These are phyloP conservation scores for Capreolus pygargus DNA, from an alignment of 2,113 vertebrate species.

Conservation along the genomic window DNA sequence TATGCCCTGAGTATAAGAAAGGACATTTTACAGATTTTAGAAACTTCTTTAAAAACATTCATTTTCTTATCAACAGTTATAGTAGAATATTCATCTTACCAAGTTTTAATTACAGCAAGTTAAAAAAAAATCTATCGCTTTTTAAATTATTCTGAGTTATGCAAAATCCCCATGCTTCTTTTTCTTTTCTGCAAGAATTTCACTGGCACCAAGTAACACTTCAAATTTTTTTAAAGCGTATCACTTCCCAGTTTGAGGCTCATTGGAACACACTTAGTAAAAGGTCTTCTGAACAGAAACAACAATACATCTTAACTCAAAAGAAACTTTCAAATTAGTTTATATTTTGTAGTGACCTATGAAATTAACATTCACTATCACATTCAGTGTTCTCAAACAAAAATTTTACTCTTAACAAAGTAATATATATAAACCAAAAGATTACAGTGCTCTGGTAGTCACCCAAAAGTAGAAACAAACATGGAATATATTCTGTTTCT, in stretches of 20 bases:
- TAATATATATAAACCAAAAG: neutral
- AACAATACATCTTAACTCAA: neutral
- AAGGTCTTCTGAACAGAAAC: neutral
- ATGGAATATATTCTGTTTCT: neutral
- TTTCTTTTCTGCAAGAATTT: neutral
- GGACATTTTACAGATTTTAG: neutral
- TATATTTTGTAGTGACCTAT: slow-evolving; percentile 50
- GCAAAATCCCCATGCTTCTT: neutral
- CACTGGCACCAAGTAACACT: neutral
- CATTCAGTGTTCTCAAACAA: slow-evolving; percentile 40
- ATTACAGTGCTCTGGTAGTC: neutral
- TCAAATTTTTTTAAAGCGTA: neutral
- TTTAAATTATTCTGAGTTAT: neutral
- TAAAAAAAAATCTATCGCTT: neutral
- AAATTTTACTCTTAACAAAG: neutral
- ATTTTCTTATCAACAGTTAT: neutral
- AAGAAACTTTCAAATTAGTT: neutral
- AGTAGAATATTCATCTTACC: neutral
- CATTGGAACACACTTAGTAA: neutral
- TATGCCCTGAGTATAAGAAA: neutral
- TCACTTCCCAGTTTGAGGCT: neutral
- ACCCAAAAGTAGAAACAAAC: neutral
- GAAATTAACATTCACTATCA: neutral
- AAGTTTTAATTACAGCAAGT: slow-evolving; percentile 25
- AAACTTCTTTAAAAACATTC: neutral